Evolutionary conservation across 2,888 invertebrate species (phyloP).

Genomic region (Tetramorium bicarinatum): DNA sequence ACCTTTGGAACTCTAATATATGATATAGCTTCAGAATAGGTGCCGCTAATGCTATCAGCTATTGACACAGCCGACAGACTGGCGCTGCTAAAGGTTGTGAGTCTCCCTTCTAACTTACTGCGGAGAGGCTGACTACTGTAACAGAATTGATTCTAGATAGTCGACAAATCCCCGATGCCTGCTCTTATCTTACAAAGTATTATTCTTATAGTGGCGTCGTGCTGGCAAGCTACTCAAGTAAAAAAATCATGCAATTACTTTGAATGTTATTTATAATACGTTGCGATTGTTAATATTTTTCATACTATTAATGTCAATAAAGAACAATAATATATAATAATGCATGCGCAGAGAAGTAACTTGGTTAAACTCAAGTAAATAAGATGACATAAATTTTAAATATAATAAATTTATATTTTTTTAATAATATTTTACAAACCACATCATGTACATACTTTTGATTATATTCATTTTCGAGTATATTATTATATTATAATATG

Average conservation of each 20-base stretch:
- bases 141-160: conserved; percentile 83
- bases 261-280: not conserved
- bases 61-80: conserved; percentile 81
- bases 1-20: conserved; percentile 61
- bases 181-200: conserved; percentile 70
- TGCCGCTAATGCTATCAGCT: conserved; percentile 80
- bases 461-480: not conserved
- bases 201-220: conserved; percentile 76
- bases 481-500: not conserved
- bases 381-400: not conserved
- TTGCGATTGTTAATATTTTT: conserved; percentile 8
- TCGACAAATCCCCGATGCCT: conserved; percentile 80
- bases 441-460: not conserved
- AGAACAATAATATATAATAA: not conserved
- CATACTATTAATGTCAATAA: not conserved
- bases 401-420: not conserved
- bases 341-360: not conserved
- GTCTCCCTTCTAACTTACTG: conserved; percentile 61
- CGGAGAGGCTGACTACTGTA: conserved; percentile 73
- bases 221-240: conserved; percentile 29
- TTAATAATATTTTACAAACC: not conserved
- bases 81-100: conserved; percentile 70
- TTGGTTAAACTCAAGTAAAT: not conserved
- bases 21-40: conserved; percentile 72
- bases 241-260: not conserved